phyloP scores from a whole-genome alignment of 2,888 invertebrate species.

The Stenolophus ochropezus region DNA sequence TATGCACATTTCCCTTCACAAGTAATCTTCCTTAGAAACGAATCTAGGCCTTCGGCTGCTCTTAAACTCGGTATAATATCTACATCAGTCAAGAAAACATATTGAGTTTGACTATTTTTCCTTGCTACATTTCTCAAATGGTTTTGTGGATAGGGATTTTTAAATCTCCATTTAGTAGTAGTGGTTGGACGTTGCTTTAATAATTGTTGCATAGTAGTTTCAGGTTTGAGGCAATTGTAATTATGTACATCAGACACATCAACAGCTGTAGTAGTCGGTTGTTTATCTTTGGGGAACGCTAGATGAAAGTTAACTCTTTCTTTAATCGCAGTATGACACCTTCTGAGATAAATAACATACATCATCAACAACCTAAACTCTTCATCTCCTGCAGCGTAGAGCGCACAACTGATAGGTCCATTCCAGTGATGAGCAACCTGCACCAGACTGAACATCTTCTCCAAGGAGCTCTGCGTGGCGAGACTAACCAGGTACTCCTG shows the following conservation, averaged over 20 bases:
- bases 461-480: slow-evolving; percentile 91
- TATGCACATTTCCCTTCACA: slow-evolving; percentile 85
- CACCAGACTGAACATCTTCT: slow-evolving; percentile 85
- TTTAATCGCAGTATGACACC: slow-evolving; percentile 83
- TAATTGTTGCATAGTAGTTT: slow-evolving; percentile 78
- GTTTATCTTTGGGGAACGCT: slow-evolving; percentile 79
- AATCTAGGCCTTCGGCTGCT: slow-evolving; percentile 82
- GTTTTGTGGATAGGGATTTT: slow-evolving; percentile 91
- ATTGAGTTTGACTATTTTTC: slow-evolving; percentile 87
- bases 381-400: slow-evolving; percentile 86
- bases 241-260: slow-evolving; percentile 69
- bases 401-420: slow-evolving; percentile 89
- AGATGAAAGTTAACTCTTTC: slow-evolving; percentile 86
- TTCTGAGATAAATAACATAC: slow-evolving; percentile 84
- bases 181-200: slow-evolving; percentile 78
- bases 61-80: slow-evolving; percentile 89
- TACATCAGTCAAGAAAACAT: slow-evolving; percentile 90
- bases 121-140: slow-evolving; percentile 90
- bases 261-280: slow-evolving; percentile 65
- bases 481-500: slow-evolving; percentile 80
- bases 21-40: slow-evolving; percentile 77
- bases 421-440: slow-evolving; percentile 89
- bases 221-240: slow-evolving; percentile 81
- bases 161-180: slow-evolving; percentile 83
- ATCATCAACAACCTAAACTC: slow-evolving; percentile 84